Evolutionary conservation across 2,797 vertebrate genomes (phyloP).

Genomic region (Tarsius wallacei): DNA sequence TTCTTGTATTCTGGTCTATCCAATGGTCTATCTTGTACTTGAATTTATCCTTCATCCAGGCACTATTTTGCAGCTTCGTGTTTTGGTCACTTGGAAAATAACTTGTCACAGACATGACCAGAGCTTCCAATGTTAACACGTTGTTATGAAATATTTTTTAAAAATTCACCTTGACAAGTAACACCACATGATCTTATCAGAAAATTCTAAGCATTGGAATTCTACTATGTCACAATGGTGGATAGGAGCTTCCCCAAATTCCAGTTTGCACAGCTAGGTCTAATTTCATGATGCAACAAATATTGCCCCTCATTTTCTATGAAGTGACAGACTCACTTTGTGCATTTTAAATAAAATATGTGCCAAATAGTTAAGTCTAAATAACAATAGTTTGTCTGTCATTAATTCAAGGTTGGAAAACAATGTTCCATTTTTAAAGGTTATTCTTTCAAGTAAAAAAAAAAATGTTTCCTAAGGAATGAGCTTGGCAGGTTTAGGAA

Average conservation of each 20-base stretch:
- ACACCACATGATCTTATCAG: background rate
- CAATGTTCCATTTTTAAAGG: conserved; percentile 3
- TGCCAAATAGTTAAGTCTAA: background rate
- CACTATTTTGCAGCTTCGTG: background rate
- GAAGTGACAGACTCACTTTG: background rate
- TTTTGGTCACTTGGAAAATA: background rate
- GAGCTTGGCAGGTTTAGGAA: background rate
- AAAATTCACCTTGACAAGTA: background rate
- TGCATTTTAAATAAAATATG: conserved; percentile 31
- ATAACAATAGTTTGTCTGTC: background rate
- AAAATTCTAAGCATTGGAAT: background rate
- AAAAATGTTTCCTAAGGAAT: background rate
- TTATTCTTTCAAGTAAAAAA: background rate
- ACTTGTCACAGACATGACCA: background rate
- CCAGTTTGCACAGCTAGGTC: background rate
- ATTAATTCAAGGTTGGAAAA: conserved; percentile 38
- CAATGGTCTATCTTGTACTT: background rate
- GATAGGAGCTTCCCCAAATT: background rate
- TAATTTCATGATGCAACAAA: background rate
- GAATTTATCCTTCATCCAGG: background rate
- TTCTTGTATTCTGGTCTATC: background rate
- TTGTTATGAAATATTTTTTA: background rate
- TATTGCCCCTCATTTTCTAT: background rate
- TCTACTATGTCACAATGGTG: background rate
- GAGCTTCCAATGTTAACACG: background rate